A percentile compares a stretch with the other conserved stretches of the same genome.
Conservation (phyloP, 2,797 vertebrate species). For the Percopsis omiscomaycus region DNA sequence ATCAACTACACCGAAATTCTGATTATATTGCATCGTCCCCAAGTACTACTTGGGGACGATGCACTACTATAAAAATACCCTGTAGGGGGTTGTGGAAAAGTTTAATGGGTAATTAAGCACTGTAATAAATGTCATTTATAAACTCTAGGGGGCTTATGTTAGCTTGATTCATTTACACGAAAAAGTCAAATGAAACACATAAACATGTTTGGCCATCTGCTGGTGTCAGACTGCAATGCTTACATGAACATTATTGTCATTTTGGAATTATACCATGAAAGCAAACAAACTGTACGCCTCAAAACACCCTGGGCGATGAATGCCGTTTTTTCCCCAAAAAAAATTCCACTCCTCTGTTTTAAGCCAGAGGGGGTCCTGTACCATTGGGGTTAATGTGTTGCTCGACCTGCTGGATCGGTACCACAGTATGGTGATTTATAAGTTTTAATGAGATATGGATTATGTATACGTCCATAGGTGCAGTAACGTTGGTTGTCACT, state of each 20-base stretch:
- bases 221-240: conserved; percentile 5
- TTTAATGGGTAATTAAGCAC: conserved; percentile 36
- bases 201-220: not conserved
- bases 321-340: not conserved
- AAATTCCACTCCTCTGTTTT: not conserved
- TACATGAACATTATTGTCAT: not conserved
- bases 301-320: not conserved
- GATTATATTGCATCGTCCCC: conserved; percentile 13
- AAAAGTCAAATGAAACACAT: conserved; percentile 8
- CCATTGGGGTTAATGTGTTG: not conserved
- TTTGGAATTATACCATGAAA: not conserved
- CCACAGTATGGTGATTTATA: no score
- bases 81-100: not conserved
- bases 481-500: no score
- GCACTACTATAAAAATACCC: conserved; percentile 11
- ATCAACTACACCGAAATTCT: no score
- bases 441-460: no score
- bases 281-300: not conserved
- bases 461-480: no score
- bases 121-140: conserved; percentile 19
- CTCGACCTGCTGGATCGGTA: no score
- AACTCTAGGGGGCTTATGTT: conserved; percentile 11
- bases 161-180: conserved; percentile 17
- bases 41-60: conserved; percentile 12
- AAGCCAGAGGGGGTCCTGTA: not conserved